phyloP scores from a whole-genome alignment of 2,113 vertebrate species.

The Caranx melampygus region DNA sequence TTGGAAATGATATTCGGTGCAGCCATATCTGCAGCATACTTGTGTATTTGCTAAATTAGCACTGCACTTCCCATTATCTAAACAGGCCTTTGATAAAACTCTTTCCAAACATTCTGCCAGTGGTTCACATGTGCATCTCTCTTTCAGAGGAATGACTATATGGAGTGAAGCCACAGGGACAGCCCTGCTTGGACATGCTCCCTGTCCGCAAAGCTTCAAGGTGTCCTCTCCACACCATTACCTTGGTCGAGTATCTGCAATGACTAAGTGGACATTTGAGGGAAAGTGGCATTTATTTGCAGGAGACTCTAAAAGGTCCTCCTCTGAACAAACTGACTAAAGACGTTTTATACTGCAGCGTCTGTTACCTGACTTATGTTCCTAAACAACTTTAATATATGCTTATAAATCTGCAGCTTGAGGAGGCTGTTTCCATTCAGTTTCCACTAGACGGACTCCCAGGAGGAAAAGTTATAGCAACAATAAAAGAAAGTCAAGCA shows the following conservation, averaged over 20 bases:
- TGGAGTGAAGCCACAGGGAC: constrained; percentile 33
- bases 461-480: not conserved
- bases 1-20: not conserved
- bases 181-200: constrained; percentile 35
- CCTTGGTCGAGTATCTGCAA: constrained; percentile 48
- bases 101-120: not conserved
- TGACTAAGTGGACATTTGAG: constrained; percentile 61
- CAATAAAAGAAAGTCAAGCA: not conserved
- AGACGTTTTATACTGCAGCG: constrained; percentile 27
- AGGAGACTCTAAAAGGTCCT: constrained; percentile 39
- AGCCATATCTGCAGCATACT: not conserved
- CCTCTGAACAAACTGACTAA: constrained; percentile 59
- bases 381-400: constrained; percentile 24
- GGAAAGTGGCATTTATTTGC: constrained; percentile 71
- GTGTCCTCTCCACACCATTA: constrained; percentile 76
- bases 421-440: constrained; percentile 7
- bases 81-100: not conserved
- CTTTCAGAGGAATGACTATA: constrained; percentile 3
- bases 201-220: constrained; percentile 65
- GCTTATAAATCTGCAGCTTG: constrained; percentile 32
- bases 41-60: not conserved
- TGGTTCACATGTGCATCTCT: constrained; percentile 6
- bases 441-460: not conserved
- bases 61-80: not conserved
- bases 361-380: constrained; percentile 18